These are phyloP conservation scores for Corynorhinus townsendii DNA, from an alignment of 2,113 vertebrate species.

Conservation along the genomic window DNA sequence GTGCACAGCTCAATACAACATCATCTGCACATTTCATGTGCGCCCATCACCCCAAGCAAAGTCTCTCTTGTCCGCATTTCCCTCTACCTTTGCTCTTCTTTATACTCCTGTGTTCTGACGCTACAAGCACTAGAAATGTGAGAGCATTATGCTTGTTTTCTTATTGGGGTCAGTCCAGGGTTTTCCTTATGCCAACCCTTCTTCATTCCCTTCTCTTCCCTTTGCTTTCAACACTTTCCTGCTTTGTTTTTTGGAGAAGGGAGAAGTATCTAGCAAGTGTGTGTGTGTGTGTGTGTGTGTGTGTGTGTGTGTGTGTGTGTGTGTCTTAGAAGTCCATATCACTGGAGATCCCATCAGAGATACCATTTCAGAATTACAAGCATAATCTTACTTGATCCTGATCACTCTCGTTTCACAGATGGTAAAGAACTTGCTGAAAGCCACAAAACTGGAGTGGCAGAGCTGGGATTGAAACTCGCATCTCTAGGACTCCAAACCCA, in stretches of 20 bases:
- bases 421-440: neutral
- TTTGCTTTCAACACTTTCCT: neutral
- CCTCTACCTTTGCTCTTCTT: neutral
- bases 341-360: neutral
- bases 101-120: neutral
- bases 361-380: neutral
- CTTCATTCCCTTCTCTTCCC: neutral
- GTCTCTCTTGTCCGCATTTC: neutral
- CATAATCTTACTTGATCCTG: neutral
- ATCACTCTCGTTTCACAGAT: neutral
- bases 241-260: neutral
- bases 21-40: neutral
- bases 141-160: neutral
- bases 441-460: neutral
- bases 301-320: neutral
- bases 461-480: neutral
- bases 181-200: neutral
- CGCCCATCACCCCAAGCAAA: neutral
- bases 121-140: neutral
- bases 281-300: neutral
- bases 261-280: neutral
- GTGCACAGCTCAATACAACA: neutral
- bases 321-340: neutral
- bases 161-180: neutral
- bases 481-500: neutral